These are phyloP conservation scores for Allacma fusca DNA, from an alignment of 2,888 invertebrate genomes.

Conservation along the genomic window DNA sequence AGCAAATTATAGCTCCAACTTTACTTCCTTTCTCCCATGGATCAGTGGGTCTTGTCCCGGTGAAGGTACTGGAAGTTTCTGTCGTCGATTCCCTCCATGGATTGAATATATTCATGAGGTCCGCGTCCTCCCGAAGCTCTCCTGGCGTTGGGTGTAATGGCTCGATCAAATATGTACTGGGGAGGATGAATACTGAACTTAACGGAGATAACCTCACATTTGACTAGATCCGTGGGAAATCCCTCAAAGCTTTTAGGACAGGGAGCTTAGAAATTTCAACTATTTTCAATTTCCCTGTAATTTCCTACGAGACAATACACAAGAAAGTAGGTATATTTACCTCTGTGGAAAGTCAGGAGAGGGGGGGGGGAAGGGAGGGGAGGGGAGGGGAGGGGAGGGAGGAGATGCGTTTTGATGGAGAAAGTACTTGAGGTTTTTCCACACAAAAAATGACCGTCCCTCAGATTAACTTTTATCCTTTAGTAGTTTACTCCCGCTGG, in stretches of 20 bases:
- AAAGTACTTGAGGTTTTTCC: too few species aligned
- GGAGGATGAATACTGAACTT: background rate
- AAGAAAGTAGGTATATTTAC: background rate
- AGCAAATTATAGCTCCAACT: background rate
- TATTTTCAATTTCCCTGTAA: background rate
- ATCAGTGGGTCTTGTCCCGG: background rate
- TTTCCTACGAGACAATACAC: background rate
- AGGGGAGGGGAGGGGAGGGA: too few species aligned
- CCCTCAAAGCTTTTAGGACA: too few species aligned
- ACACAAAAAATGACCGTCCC: too few species aligned
- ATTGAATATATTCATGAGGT: conserved; percentile 11
- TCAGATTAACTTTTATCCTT: too few species aligned
- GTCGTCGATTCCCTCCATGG: too few species aligned
- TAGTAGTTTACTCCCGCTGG: too few species aligned
- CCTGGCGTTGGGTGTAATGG: background rate
- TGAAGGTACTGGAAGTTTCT: background rate
- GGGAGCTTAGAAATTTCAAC: background rate
- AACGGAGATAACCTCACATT: background rate
- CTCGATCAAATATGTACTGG: background rate
- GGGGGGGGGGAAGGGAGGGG: too few species aligned
- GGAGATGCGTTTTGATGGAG: too few species aligned
- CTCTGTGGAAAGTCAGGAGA: too few species aligned
- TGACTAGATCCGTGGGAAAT: background rate
- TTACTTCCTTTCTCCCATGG: background rate
- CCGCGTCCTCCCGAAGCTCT: too few species aligned